These are phyloP conservation scores for Meiosimyza decipiens DNA, from an alignment of 2,888 invertebrate genomes.

Conservation along the genomic window DNA sequence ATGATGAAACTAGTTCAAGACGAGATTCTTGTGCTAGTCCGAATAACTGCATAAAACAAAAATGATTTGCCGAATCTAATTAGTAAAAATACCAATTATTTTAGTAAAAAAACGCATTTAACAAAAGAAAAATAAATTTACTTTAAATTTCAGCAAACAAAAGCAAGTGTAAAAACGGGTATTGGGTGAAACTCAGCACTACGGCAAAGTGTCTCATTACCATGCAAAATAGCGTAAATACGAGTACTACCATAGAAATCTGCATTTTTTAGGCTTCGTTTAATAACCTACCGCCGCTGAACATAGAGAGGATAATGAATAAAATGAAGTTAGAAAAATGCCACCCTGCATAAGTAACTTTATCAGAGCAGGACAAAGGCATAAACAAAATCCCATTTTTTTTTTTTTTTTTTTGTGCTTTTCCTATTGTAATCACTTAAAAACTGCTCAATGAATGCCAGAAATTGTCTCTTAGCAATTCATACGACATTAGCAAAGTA, in stretches of 20 bases:
- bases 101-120: too few relatives aligned
- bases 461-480: conserved; percentile 16
- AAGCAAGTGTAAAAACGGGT: too few relatives aligned
- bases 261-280: conserved; percentile 8
- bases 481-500: conserved; percentile 39
- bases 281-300: background rate
- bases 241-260: background rate
- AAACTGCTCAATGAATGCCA: conserved; percentile 3
- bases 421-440: background rate
- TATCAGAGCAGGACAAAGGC: background rate
- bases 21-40: too few relatives aligned
- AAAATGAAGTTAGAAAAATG: background rate
- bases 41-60: too few relatives aligned
- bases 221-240: background rate
- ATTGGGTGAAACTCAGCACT: too few relatives aligned
- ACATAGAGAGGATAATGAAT: background rate
- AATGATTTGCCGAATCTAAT: too few relatives aligned
- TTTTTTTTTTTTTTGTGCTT: background rate
- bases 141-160: too few relatives aligned
- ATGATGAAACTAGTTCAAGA: too few relatives aligned
- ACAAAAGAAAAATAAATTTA: too few relatives aligned
- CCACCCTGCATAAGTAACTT: background rate
- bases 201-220: too few relatives aligned
- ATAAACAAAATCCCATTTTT: background rate
- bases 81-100: too few relatives aligned